A percentile compares a stretch with the other conserved stretches of the same genome.
These are phyloP conservation scores for Vicugna pacos DNA, from an alignment of 2,113 vertebrate species.

Conservation along the genomic window DNA sequence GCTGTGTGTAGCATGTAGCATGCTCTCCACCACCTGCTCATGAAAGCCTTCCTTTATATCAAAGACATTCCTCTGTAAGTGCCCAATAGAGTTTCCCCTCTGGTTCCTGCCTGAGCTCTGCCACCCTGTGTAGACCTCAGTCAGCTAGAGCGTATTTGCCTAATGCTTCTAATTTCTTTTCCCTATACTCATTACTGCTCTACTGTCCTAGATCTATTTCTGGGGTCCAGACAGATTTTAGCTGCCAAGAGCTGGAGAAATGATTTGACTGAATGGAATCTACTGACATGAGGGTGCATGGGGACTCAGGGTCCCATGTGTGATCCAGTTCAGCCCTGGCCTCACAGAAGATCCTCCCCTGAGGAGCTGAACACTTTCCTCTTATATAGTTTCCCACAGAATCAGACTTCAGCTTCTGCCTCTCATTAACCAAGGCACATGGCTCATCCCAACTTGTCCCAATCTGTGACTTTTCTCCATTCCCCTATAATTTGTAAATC, in stretches of 20 bases:
- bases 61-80: neutral
- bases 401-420: neutral
- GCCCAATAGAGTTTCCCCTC: neutral
- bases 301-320: too few species aligned
- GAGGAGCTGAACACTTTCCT: neutral
- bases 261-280: neutral
- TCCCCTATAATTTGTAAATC: neutral
- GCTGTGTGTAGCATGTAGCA: neutral
- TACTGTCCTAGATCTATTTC: neutral
- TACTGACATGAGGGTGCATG: fast-evolving
- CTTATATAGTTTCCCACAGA: neutral
- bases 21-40: neutral
- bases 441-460: neutral
- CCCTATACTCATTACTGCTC: neutral
- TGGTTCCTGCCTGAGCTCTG: neutral
- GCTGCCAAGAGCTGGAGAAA: neutral
- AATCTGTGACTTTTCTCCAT: neutral
- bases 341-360: neutral
- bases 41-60: neutral
- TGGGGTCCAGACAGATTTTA: neutral
- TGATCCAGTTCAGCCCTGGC: neutral
- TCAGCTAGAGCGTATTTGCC: neutral
- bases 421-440: neutral
- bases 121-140: neutral
- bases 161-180: neutral